Evolutionary conservation across 2,888 invertebrate species (phyloP), one percentile per base, ranked within the genome.

Genomic region (Himalopsyche tibetana): DNA sequence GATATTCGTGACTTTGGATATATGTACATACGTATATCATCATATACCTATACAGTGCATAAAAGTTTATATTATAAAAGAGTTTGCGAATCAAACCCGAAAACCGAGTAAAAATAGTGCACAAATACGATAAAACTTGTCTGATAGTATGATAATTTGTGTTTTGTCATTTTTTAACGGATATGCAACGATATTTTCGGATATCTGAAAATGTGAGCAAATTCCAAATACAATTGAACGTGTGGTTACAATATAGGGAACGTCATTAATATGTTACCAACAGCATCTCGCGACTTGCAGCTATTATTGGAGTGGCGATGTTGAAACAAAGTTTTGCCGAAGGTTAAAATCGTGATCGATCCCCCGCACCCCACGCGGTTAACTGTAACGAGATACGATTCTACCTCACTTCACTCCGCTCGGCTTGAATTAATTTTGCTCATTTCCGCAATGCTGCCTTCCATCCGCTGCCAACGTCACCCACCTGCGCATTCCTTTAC

Each of bases 301-400:
- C 74, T 74, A 74, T 74, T 36, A 74, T 36, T 15, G 74, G 36
- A 36, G 36, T 74, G 15, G 74, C 36, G 74, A 74, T 74, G 74
- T 74, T 74, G 74, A 74, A 74, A 74, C 36, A 74, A 19, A 38
- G 74, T 36, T 74, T 36, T 12, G 38, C 74, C 74, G 74, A 74
- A 74, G 74, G 74, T 74, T 74, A 74, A 74, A 74, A 74, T 74
- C 74, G 74, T 74, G 74, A 74, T 74, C 74, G 74, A 74, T 74
- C 36, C 74, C 36, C 36, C 28, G 15, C 36, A 15, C 28, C 74
- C 74, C 74, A 74, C 74, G 74, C 74, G 74, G 74, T 15, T 74
- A 74, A 74, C 74, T 74, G 74, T 74, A 74, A 74, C 74, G 74
- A 74, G 74, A 74, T 74, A 36, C 51, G 51, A 51, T 28, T 74